These are phyloP conservation scores for Syrphus vitripennis DNA, from an alignment of 2,888 invertebrate species.

Conservation along the genomic window DNA sequence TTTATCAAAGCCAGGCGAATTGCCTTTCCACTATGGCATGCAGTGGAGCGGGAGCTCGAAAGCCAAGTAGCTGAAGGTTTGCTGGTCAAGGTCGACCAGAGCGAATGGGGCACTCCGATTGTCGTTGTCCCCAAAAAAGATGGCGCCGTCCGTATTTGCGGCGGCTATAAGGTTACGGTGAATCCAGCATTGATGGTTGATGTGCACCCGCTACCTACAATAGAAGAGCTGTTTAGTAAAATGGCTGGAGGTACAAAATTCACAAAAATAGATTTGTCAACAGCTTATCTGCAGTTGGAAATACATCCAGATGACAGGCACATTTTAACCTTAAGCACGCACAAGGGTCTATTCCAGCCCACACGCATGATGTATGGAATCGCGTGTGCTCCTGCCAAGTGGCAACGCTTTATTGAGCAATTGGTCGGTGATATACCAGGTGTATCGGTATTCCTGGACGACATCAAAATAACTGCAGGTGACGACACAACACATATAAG, in stretches of 20 bases:
- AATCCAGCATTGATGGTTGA: slow-evolving; percentile 73
- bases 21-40: slow-evolving; percentile 70
- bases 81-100: slow-evolving; percentile 63
- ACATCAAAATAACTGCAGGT: slow-evolving; percentile 73
- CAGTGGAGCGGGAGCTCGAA: slow-evolving; percentile 64
- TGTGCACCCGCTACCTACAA: slow-evolving; percentile 73
- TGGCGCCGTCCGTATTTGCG: slow-evolving; percentile 72
- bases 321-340: slow-evolving; percentile 76
- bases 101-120: slow-evolving; percentile 76
- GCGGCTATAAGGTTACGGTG: slow-evolving; percentile 73
- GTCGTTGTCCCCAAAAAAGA: slow-evolving; percentile 74
- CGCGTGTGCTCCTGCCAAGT: slow-evolving; percentile 76
- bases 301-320: slow-evolving; percentile 75
- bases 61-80: slow-evolving; percentile 43
- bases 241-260: slow-evolving; percentile 73
- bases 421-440: slow-evolving; percentile 73
- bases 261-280: slow-evolving; percentile 74
- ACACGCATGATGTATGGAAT: slow-evolving; percentile 76
- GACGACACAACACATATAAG: slow-evolving; percentile 72
- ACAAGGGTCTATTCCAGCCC: slow-evolving; percentile 75
- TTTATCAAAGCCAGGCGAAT: slow-evolving; percentile 72
- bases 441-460: slow-evolving; percentile 73
- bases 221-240: slow-evolving; percentile 72
- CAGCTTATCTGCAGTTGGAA: slow-evolving; percentile 77
- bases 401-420: slow-evolving; percentile 75